Percentiles rank a stretch among this genome's conserved stretches.
Conservation (phyloP, 2,888 invertebrate species). For the Papilio demoleus region DNA sequence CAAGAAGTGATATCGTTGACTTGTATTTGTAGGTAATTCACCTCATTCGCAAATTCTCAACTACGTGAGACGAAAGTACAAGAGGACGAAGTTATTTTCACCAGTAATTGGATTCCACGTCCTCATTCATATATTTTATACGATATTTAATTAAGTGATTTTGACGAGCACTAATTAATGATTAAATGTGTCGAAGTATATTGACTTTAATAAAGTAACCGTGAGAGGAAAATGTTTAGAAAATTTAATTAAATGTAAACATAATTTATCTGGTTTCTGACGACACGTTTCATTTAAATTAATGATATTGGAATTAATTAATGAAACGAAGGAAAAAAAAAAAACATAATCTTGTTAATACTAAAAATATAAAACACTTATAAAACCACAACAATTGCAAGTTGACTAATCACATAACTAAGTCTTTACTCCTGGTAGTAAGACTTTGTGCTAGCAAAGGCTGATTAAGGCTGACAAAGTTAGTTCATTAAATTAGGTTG, state of each 20-base stretch:
- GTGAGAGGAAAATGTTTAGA: not conserved
- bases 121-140: not conserved
- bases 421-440: not conserved
- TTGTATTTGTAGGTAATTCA: not conserved
- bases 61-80: not conserved
- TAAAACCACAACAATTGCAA: not conserved
- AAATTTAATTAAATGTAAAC: not conserved
- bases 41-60: not conserved
- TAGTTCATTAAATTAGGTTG: constrained; percentile 12
- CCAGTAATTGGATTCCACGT: not conserved
- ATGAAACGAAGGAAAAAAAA: too few relatives aligned
- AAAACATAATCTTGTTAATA: too few relatives aligned
- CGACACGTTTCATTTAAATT: not conserved
- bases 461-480: constrained; percentile 14
- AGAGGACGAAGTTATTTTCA: not conserved
- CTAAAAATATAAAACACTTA: too few relatives aligned
- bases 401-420: not conserved
- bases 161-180: constrained; percentile 1
- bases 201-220: too few relatives aligned
- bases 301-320: too few relatives aligned
- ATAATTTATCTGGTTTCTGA: not conserved
- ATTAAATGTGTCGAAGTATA: not conserved
- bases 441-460: not conserved
- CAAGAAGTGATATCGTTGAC: not conserved
- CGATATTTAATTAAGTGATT: not conserved